Base-by-base conservation (phyloP, 2,797 vertebrate genomes). In the Dromococcyx pavoninus region DNA sequence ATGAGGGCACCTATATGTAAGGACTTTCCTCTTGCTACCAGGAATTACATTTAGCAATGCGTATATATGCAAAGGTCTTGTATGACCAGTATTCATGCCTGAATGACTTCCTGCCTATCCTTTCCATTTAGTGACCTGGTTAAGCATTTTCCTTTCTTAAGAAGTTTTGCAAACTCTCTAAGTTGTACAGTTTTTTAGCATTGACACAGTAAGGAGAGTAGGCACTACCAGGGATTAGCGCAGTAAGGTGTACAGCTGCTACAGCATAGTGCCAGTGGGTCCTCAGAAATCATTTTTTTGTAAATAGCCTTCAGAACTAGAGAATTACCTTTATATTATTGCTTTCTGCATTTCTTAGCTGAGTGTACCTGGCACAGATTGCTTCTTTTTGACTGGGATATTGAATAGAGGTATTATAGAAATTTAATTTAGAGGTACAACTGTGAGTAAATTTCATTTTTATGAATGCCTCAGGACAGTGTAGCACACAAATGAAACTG, bases 211-310 rank as follows among this genome's bases (percentile, higher is more conserved):
- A 54, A 1, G 19, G 33, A 75, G 15, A 81, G 4, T 10, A 79
- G 51, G 7, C 1, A 1, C 79, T 56, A 30, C 11, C 54, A 69
- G 39, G 17, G 27, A 27, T 74, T 71, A 76, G 32, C 71, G 46
- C 28, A 39, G 25, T 48, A 79, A 50, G 15, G 4, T 64, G 15
- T 16, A 14, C 28, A 39, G 37, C 37, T 30, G 35, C 17, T 50
- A 8, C 1, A 35, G 39, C 4, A 18, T 0, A 0, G 12, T 51
- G 27, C 27, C 46, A 35, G 3, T 11, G 5, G 21, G 11, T 30
- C 32, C 48, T 74, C 39, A 41, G 13, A 15, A 61, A 23, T 24
- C 46, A 7, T 11, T 32, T 9, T 74, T 88, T 61, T 9, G 3
- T 27, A 37, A 87, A 37, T 32, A 88, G 13, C 3, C n/a, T 50